Percentiles rank a stretch among this genome's conserved stretches.
These are phyloP conservation scores for Silurus lanzhouensis DNA, from an alignment of 2,797 vertebrate species.

Conservation along the genomic window DNA sequence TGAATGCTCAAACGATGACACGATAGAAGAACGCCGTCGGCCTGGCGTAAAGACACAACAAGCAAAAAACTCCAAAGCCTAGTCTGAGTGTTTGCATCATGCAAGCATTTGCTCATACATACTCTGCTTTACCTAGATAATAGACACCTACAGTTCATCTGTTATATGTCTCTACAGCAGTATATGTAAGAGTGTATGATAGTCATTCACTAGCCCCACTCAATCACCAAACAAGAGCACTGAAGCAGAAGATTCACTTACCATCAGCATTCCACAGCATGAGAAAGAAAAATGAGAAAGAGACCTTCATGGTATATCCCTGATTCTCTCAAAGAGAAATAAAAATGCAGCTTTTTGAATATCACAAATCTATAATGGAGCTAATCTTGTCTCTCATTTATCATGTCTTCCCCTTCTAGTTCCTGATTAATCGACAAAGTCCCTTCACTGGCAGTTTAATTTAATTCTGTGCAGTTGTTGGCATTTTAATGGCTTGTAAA, in stretches of 20 bases:
- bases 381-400: background rate
- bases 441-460: background rate
- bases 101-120: background rate
- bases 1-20: conserved; percentile 14
- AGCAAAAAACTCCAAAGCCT: background rate
- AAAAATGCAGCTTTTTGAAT: background rate
- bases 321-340: background rate
- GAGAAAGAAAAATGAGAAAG: background rate
- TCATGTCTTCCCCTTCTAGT: background rate
- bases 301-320: background rate
- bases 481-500: conserved; percentile 44
- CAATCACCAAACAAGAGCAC: conserved; percentile 20
- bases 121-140: background rate
- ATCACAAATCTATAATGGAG: background rate
- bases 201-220: conserved; percentile 17
- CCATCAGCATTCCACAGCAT: background rate
- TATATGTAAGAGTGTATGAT: background rate
- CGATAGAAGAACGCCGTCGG: background rate
- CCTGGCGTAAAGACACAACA: conserved; percentile 21
- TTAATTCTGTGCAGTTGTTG: conserved; percentile 2
- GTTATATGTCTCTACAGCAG: background rate
- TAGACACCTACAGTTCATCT: background rate
- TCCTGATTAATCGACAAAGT: background rate
- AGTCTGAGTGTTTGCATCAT: background rate
- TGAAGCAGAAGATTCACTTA: conserved; percentile 24